A percentile compares a stretch with the other conserved stretches of the same genome.
Conservation (phyloP, 2,797 vertebrate genomes). For the Babyrousa celebensis region DNA sequence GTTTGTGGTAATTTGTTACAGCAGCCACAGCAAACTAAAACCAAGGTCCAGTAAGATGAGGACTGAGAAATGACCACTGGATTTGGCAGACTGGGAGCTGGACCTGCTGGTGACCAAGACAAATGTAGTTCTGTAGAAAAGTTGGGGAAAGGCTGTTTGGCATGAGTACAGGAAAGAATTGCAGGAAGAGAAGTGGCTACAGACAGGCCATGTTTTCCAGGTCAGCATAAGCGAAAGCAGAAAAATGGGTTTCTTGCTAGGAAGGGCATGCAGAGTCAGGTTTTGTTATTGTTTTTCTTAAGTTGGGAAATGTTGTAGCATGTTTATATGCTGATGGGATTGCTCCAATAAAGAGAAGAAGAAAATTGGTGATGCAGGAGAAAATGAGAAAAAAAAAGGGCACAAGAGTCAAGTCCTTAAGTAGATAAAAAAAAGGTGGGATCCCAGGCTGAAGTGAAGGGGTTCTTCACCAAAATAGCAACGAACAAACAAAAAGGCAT, state of each 20-base stretch:
- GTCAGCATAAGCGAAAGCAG: background rate
- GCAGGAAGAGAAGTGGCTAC: background rate
- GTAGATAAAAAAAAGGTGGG: background rate
- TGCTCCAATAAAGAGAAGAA: background rate
- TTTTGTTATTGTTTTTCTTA: conserved; percentile 4
- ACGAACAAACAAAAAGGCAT: background rate
- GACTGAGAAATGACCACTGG: background rate
- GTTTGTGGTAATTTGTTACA: background rate
- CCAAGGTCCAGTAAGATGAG: background rate
- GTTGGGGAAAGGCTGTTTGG: background rate
- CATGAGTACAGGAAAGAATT: background rate
- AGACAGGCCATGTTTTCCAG: background rate
- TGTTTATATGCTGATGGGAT: background rate
- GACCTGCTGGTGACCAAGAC: background rate
- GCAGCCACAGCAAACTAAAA: background rate
- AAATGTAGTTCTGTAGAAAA: background rate
- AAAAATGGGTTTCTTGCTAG: background rate
- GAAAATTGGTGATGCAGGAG: background rate
- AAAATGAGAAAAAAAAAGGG: background rate
- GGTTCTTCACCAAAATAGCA: background rate
- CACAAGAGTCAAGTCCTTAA: background rate
- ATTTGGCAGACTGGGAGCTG: background rate
- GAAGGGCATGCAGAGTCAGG: background rate
- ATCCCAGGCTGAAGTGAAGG: background rate
- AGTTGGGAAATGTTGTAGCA: background rate